Conservation (phyloP, 2,113 vertebrate species). For the Salvelinus sp. region DNA sequence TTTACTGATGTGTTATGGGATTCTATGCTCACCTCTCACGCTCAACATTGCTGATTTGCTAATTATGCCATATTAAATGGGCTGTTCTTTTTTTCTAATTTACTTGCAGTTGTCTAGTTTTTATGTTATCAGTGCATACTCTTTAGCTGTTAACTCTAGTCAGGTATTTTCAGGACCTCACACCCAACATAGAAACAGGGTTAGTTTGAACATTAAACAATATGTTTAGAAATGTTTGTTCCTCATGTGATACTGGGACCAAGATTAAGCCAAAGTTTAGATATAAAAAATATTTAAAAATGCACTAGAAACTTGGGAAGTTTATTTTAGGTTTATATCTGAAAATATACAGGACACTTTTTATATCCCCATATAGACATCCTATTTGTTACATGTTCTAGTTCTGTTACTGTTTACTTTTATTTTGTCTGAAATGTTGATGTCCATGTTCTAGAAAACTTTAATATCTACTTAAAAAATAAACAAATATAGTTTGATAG, state of each 20-base stretch:
- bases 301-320: slow-evolving; percentile 57
- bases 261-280: slow-evolving; percentile 75
- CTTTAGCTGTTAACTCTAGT: slow-evolving; percentile 13
- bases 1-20: background rate
- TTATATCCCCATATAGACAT: slow-evolving; percentile 25
- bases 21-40: background rate
- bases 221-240: slow-evolving; percentile 12
- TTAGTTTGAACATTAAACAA: slow-evolving; percentile 34
- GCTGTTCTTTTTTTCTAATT: background rate
- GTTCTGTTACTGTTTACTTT: slow-evolving; percentile 42
- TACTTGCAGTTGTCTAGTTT: slow-evolving; percentile 8
- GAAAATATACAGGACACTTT: slow-evolving; percentile 41
- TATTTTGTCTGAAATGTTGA: slow-evolving; percentile 38
- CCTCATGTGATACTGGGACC: slow-evolving; percentile 43
- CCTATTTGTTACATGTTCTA: slow-evolving; percentile 47
- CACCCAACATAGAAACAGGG: slow-evolving; percentile 23
- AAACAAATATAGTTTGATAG: slow-evolving; percentile 74
- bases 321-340: slow-evolving; percentile 46
- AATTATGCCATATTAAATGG: background rate
- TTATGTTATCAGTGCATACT: slow-evolving; percentile 15
- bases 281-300: slow-evolving; percentile 35
- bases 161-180: slow-evolving; percentile 23
- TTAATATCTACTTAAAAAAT: slow-evolving; percentile 62
- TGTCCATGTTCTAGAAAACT: slow-evolving; percentile 48
- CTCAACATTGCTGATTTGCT: background rate